Conservation (phyloP, 2,113 vertebrate genomes). For the Callipepla californica region DNA sequence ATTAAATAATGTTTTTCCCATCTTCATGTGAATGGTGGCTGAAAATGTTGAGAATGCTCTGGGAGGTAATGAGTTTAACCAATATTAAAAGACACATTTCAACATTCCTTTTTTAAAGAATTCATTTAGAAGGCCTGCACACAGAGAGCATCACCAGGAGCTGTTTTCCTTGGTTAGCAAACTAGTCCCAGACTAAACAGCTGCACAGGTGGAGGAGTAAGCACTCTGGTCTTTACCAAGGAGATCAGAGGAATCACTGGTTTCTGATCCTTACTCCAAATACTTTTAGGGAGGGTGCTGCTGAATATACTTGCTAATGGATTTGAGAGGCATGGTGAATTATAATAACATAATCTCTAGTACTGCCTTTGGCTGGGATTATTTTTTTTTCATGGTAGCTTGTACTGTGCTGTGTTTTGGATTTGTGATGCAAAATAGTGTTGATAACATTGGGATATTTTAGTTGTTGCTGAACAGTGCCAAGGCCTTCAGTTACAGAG, state of each 20-base stretch:
- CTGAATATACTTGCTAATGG: not conserved
- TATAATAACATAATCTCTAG: not conserved
- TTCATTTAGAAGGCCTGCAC: not conserved
- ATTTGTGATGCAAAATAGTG: not conserved
- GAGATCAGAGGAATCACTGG: not conserved
- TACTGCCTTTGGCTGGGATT: not conserved
- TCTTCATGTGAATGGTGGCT: not conserved
- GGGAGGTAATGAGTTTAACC: not conserved
- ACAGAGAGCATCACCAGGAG: not conserved
- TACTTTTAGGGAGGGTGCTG: not conserved
- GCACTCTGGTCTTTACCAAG: not conserved
- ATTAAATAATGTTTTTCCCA: not conserved
- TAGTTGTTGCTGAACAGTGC: not conserved
- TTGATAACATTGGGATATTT: not conserved
- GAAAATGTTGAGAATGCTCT: not conserved
- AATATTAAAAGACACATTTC: not conserved
- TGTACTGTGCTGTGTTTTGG: rapidly evolving
- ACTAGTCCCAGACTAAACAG: not conserved
- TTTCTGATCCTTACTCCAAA: not conserved
- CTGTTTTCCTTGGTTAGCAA: not conserved
- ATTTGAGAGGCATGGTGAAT: not conserved
- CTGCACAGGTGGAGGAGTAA: not conserved
- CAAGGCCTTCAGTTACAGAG: not conserved
- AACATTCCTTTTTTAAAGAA: not conserved
- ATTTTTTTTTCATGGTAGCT: not conserved